Base-by-base conservation (phyloP, 2,797 vertebrate genomes). In the Zenarchopterus dispar region DNA sequence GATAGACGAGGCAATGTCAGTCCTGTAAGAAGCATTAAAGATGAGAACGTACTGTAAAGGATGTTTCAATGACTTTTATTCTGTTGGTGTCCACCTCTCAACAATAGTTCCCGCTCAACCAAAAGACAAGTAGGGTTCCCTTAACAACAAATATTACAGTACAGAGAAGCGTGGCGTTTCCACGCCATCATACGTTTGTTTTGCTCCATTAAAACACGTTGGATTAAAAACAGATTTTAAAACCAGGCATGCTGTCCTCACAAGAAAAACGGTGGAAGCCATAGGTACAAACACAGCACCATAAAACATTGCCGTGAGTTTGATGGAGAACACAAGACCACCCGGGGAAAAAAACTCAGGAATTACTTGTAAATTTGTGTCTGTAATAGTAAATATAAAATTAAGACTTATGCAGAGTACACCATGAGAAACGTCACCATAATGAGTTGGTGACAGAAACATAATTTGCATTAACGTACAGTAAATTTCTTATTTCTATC, bases 241-340 rank as follows among this genome's bases (percentile, higher is more conserved):
- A 89, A 84, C 33, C 65, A 64, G 62, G 66, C 88, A 88, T 88
- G 82, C 69, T n/a, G 23, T 82, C 26, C 45, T 81, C 52, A 82
- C 77, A 74, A 24, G 48, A 57, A 49, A 26, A 42, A 57, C 67
- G 74, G 56, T 51, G 67, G 57, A 75, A 80, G 70, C 67, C 60
- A 74, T 59, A 64, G 54, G 70, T 71, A 90, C 77, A 71, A 84
- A 78, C 78, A 89, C 77, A 55, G 66, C 74, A 84, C 79, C 54
- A 31, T 45, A 48, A 75, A 42, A 82, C 50, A 69, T 54, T 24
- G 78, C 44, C 26, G 33, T 53, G 24, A 47, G 42, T 18, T 9
- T 45, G 57, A 68, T 47, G 10, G 11, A 31, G 11, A 21, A 47
- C 45, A 4, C 0, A 70, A 59, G 13, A 71, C 73, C 63, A 58